phyloP scores from a whole-genome alignment of 1,140 invertebrate species.

The Euura lappo region DNA sequence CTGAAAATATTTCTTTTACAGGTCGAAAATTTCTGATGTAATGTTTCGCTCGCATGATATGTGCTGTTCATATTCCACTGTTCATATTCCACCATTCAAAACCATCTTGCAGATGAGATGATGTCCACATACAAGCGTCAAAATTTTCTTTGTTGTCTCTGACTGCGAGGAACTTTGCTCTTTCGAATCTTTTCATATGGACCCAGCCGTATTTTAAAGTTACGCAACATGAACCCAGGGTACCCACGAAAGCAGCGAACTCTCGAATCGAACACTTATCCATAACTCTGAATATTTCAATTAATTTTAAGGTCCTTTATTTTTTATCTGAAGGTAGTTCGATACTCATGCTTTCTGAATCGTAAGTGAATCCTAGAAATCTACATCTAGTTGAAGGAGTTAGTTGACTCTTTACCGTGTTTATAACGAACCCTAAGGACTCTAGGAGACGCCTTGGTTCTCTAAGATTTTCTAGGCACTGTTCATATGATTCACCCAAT shows the following conservation, averaged over 20 bases:
- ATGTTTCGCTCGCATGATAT: not conserved
- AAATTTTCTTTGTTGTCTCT: not conserved
- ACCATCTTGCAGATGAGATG: not conserved
- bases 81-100: not conserved
- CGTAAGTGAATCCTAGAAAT: too few species aligned
- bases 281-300: too few species aligned
- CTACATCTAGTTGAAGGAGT: not conserved
- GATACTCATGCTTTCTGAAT: too few species aligned
- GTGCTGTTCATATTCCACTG: too few species aligned
- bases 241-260: not conserved
- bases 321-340: too few species aligned
- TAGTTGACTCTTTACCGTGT: not conserved
- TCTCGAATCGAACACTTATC: not conserved
- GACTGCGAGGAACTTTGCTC: not conserved
- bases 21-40: not conserved
- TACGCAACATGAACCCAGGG: not conserved
- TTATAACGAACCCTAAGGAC: not conserved
- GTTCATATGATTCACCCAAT: not conserved
- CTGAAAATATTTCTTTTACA: slow-evolving; percentile 7
- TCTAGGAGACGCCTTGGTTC: not conserved
- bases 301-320: too few species aligned
- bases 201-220: not conserved
- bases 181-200: not conserved
- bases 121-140: not conserved
- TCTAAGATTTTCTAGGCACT: slow-evolving; percentile 13